phyloP scores from a whole-genome alignment of 2,113 vertebrate species.

The Gadus chalcogrammus region DNA sequence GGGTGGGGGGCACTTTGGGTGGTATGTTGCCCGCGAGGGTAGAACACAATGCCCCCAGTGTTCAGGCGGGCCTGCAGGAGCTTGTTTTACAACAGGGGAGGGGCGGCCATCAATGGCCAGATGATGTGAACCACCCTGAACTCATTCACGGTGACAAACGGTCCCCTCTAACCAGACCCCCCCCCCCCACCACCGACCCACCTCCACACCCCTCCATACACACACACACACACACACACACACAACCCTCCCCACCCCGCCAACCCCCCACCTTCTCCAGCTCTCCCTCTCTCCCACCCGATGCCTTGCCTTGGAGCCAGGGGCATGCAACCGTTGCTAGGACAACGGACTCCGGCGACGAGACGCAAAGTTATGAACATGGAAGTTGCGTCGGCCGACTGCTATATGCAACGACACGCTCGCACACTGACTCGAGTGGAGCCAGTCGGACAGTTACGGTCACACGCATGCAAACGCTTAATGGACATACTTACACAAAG shows the following conservation, averaged over 20 bases:
- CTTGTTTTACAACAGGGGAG: constrained; percentile 99
- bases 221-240: constrained; percentile 7
- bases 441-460: neutral
- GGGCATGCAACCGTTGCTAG: constrained; percentile 11
- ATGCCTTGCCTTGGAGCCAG: constrained; percentile 55
- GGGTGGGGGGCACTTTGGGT: constrained; percentile 91
- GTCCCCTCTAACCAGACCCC: constrained; percentile 74
- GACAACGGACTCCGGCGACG: constrained; percentile 11
- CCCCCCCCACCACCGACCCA: constrained; percentile 15
- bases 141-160: constrained; percentile 88
- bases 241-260: too few species aligned
- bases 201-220: constrained; percentile 1
- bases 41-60: constrained; percentile 88
- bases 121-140: constrained; percentile 89
- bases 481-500: constrained; percentile 4
- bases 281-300: constrained; percentile 33
- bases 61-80: constrained; percentile 77
- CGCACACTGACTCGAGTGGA: too few species aligned
- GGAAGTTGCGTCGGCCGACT: neutral
- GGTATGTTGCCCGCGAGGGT: constrained; percentile 80
- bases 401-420: too few species aligned
- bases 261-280: constrained; percentile 38
- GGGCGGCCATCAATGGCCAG: constrained; percentile 84
- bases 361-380: constrained; percentile 34
- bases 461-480: constrained; percentile 25